Percentiles rank a stretch among this genome's conserved stretches.
Evolutionary conservation across 2,797 vertebrate genomes (phyloP).

Genomic region (Ispidina lecontei): DNA sequence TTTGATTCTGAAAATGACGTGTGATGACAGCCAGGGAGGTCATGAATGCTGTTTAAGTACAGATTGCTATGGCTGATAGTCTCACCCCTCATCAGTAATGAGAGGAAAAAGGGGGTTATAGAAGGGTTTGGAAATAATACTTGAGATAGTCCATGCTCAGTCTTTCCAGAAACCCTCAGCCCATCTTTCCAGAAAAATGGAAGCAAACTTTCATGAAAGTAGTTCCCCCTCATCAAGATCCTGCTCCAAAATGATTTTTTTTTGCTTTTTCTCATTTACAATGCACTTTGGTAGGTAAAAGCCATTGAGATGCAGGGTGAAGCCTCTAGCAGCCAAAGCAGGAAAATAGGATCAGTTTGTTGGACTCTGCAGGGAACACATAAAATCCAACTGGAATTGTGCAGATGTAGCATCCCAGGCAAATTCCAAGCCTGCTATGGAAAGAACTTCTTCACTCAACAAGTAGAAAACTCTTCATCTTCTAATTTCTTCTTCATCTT

Average conservation of each 20-base stretch:
- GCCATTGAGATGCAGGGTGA: not conserved
- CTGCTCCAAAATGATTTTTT: not conserved
- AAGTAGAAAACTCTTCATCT: not conserved
- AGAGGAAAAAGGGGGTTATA: not conserved
- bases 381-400: not conserved
- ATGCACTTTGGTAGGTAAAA: not conserved
- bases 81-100: not conserved
- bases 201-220: not conserved
- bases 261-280: not conserved
- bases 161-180: not conserved
- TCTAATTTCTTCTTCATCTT: not conserved
- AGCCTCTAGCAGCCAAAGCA: not conserved
- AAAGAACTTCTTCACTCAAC: not conserved
- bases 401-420: not conserved
- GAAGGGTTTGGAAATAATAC: not conserved
- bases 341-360: not conserved
- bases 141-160: rapidly evolving
- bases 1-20: not conserved
- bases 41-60: not conserved
- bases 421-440: not conserved
- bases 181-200: not conserved
- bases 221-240: not conserved
- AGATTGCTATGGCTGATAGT: not conserved
- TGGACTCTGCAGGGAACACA: not conserved
- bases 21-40: not conserved